phyloP scores from a whole-genome alignment of 2,113 vertebrate species.

The Hucho hucho region DNA sequence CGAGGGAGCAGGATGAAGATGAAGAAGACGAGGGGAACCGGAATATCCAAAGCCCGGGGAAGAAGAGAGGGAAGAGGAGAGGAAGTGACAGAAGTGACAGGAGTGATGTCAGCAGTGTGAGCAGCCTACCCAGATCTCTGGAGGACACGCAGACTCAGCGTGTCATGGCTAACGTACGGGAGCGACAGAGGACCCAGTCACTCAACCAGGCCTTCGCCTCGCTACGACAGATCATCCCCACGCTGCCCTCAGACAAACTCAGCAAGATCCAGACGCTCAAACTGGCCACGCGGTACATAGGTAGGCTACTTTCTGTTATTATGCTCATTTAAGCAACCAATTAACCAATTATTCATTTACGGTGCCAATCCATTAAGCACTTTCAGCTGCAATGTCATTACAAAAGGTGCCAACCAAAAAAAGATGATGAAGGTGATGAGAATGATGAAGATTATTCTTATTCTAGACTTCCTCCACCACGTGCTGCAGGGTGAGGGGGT shows the following conservation, averaged over 20 bases:
- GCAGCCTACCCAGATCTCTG: background rate
- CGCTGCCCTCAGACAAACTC: background rate
- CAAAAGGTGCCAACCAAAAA: too few relatives aligned
- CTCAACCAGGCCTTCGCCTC: background rate
- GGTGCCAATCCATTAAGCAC: too few relatives aligned
- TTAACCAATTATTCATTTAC: too few relatives aligned
- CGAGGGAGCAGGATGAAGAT: background rate
- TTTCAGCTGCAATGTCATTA: too few relatives aligned
- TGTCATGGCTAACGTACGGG: background rate
- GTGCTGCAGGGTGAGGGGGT: background rate
- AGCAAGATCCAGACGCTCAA: background rate
- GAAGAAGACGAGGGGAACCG: background rate
- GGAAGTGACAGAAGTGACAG: background rate
- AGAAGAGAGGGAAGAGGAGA: conserved; percentile 18
- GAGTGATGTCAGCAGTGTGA: background rate
- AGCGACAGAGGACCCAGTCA: background rate
- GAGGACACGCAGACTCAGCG: background rate
- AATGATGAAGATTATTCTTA: too few relatives aligned
- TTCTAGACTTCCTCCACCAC: background rate
- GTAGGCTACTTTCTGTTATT: too few relatives aligned
- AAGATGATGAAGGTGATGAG: too few relatives aligned
- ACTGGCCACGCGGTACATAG: background rate
- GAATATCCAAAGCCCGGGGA: background rate
- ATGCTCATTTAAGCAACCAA: too few relatives aligned
- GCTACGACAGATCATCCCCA: background rate